These are phyloP conservation scores for Copsychus sechellarum DNA, from an alignment of 2,113 vertebrate species.

Conservation along the genomic window DNA sequence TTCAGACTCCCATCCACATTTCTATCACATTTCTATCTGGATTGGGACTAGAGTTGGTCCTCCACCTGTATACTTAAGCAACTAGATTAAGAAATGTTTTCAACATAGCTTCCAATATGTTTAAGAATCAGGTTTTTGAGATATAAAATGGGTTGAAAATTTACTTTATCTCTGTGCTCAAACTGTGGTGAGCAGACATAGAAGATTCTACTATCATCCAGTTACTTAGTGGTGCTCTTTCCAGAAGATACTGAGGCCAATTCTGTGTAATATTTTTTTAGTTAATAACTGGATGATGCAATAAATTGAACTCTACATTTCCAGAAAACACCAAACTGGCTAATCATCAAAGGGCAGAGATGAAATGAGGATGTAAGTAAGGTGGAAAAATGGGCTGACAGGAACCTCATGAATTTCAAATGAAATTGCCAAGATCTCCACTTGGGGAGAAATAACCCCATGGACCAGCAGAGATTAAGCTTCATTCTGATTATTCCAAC, in stretches of 20 bases:
- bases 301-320: not conserved
- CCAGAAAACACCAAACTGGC: not conserved
- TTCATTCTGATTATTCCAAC: not conserved
- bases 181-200: not conserved
- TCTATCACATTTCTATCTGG: not conserved
- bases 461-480: not conserved
- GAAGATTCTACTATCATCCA: not conserved
- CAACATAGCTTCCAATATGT: not conserved
- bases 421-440: not conserved
- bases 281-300: not conserved
- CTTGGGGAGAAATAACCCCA: not conserved
- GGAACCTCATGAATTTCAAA: not conserved
- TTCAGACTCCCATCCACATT: not conserved
- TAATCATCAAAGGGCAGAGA: not conserved
- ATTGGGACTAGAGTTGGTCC: not conserved
- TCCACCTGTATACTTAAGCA: not conserved
- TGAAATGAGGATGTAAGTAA: not conserved
- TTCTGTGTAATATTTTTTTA: not conserved
- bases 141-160: not conserved
- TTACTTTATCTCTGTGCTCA: not conserved
- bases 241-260: not conserved
- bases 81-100: not conserved
- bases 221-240: not conserved
- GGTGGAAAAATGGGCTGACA: fast-evolving
- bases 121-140: not conserved